A percentile compares a stretch with the other conserved stretches of the same genome.
Conservation (phyloP, 2,888 invertebrate species). For the Beris morrisii region DNA sequence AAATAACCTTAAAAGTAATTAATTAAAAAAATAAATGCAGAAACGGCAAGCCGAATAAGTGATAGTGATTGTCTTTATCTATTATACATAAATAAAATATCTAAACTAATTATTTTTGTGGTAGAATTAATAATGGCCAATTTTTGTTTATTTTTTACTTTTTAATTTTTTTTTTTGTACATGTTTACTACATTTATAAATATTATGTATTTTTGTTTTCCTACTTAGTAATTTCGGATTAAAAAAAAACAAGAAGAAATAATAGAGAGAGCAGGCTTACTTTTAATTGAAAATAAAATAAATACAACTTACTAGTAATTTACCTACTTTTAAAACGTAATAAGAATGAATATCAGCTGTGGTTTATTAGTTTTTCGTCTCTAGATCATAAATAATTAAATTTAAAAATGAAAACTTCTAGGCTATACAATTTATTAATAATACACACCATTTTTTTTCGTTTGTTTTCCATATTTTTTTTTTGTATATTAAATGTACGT, state of each 20-base stretch:
- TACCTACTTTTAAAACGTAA: slow-evolving; percentile 20
- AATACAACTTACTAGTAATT: slow-evolving; percentile 18
- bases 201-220: slow-evolving; percentile 12
- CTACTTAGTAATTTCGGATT: slow-evolving; percentile 18
- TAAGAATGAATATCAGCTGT: slow-evolving; percentile 15
- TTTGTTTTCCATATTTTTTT: neutral
- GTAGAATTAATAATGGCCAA: slow-evolving; percentile 1
- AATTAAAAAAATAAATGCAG: slow-evolving; percentile 11
- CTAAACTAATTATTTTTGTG: too few species aligned
- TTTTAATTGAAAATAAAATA: slow-evolving; percentile 30
- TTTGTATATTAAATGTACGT: too few species aligned
- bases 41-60: slow-evolving; percentile 30
- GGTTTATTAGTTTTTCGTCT: slow-evolving; percentile 29
- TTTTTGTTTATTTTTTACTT: slow-evolving; percentile 8
- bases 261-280: slow-evolving; percentile 22
- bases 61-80: slow-evolving; percentile 18
- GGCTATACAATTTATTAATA: neutral
- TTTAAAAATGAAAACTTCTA: neutral
- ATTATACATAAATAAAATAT: too few species aligned
- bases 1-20: too few species aligned
- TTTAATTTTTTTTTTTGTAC: slow-evolving; percentile 3
- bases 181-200: slow-evolving; percentile 10
- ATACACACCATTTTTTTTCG: neutral
- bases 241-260: slow-evolving; percentile 5
- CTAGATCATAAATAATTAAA: slow-evolving; percentile 14